Evolutionary conservation across 2,797 vertebrate species (phyloP).

Genomic region (Sebastes itinus): DNA sequence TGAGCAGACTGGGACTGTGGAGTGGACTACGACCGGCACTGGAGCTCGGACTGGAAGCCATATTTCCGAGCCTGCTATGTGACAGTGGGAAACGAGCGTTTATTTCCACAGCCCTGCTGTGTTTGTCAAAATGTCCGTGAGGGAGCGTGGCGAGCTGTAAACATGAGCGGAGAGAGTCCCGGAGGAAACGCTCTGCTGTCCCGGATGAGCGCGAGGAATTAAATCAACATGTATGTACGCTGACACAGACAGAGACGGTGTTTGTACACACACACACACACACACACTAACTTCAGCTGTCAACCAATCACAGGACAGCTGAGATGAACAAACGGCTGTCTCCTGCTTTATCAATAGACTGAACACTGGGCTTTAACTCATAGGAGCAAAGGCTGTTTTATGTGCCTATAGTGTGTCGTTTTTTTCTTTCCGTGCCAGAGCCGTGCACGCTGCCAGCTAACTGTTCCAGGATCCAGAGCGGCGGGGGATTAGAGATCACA

Average conservation of each 20-base stretch:
- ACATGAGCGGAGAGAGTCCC: slow-evolving; percentile 35
- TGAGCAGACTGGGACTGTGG: not conserved
- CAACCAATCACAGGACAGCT: slow-evolving; percentile 6
- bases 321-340: not conserved
- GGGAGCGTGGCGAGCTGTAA: slow-evolving; percentile 46
- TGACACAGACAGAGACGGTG: not conserved
- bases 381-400: not conserved
- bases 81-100: not conserved
- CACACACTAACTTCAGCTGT: not conserved
- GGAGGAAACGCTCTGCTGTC: slow-evolving; percentile 17
- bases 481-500: slow-evolving; percentile 37
- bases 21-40: not conserved
- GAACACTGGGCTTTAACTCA: not conserved
- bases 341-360: not conserved
- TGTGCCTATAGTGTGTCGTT: not conserved
- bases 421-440: not conserved
- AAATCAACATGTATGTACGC: not conserved
- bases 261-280: not conserved
- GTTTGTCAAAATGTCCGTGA: slow-evolving; percentile 47
- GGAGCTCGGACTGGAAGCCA: not conserved
- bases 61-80: not conserved
- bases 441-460: not conserved
- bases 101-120: slow-evolving; percentile 22
- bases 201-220: slow-evolving; percentile 21
- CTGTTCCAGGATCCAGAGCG: not conserved